These are phyloP conservation scores for Drosophila watanabei DNA, from an alignment of 1,140 invertebrate genomes.

Conservation along the genomic window DNA sequence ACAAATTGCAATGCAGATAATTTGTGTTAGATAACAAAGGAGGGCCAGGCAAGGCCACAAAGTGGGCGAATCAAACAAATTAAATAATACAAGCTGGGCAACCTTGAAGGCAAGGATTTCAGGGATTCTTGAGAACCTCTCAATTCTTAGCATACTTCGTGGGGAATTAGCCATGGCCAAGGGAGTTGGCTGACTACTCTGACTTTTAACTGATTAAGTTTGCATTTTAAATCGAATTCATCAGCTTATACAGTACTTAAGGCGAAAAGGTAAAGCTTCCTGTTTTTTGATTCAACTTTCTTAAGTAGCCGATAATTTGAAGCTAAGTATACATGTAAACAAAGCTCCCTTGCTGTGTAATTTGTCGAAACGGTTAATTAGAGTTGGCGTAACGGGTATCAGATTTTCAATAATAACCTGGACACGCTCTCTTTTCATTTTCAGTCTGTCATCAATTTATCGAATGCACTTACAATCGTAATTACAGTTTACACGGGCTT, in stretches of 20 bases:
- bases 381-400: background rate
- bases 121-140: background rate
- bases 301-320: background rate
- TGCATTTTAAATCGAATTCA: background rate
- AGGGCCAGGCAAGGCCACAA: slow-evolving; percentile 29
- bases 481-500: slow-evolving; percentile 57
- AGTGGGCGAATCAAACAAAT: slow-evolving; percentile 40
- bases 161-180: background rate
- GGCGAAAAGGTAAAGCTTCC: background rate
- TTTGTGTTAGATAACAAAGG: slow-evolving; percentile 62
- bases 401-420: background rate
- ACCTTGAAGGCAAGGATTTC: slow-evolving; percentile 23
- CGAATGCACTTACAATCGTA: slow-evolving; percentile 75
- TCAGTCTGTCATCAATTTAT: slow-evolving; percentile 32
- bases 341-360: background rate
- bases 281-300: background rate
- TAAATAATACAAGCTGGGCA: slow-evolving; percentile 31
- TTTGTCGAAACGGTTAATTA: slow-evolving; percentile 23
- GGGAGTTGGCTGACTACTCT: background rate
- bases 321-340: background rate
- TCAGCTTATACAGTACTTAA: too few relatives aligned
- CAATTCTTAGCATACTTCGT: background rate
- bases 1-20: slow-evolving; percentile 74
- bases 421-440: slow-evolving; percentile 5
- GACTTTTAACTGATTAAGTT: background rate